These are phyloP conservation scores for Antheraea mylitta DNA, from an alignment of 1,140 invertebrate genomes.

Conservation along the genomic window DNA sequence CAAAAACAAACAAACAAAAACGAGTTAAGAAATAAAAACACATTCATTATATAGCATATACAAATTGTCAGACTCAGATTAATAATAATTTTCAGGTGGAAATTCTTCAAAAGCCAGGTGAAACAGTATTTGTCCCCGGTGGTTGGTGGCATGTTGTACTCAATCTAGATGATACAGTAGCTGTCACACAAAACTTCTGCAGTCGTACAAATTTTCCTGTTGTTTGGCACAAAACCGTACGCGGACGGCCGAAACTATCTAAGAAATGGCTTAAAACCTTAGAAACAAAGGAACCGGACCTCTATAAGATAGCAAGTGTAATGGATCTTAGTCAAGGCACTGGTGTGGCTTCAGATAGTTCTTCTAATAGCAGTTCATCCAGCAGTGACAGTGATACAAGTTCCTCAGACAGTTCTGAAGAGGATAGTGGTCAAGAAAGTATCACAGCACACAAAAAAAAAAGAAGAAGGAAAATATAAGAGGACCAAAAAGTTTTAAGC, in stretches of 20 bases:
- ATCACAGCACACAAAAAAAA: conserved; percentile 93
- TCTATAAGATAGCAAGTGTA: conserved; percentile 90
- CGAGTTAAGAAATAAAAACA: too few species aligned
- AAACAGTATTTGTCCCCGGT: conserved; percentile 98
- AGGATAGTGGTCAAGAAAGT: conserved; percentile 92
- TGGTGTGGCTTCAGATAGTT: conserved; percentile 96
- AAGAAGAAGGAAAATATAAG: conserved; percentile 80
- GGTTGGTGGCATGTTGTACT: conserved; percentile 99
- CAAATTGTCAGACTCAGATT: neutral
- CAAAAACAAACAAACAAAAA: too few species aligned
- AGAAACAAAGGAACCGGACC: conserved; percentile 88
- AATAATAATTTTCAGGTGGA: conserved; percentile 84
- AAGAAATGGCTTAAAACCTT: conserved; percentile 89
- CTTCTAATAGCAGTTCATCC: conserved; percentile 93
- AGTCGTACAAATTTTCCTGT: conserved; percentile 97
- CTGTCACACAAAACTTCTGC: conserved; percentile 99
- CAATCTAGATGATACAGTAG: conserved; percentile 97
- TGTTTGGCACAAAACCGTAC: conserved; percentile 98
- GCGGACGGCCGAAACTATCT: conserved; percentile 96
- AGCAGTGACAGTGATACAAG: conserved; percentile 85
- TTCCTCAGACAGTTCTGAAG: conserved; percentile 80
- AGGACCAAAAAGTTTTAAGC: conserved; percentile 28
- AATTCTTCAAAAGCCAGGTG: conserved; percentile 97
- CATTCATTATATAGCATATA: too few species aligned
- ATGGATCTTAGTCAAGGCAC: conserved; percentile 93